A percentile compares a stretch with the other conserved stretches of the same genome.
phyloP scores from a whole-genome alignment of 1,140 invertebrate species.

The Arctopsyche grandis region DNA sequence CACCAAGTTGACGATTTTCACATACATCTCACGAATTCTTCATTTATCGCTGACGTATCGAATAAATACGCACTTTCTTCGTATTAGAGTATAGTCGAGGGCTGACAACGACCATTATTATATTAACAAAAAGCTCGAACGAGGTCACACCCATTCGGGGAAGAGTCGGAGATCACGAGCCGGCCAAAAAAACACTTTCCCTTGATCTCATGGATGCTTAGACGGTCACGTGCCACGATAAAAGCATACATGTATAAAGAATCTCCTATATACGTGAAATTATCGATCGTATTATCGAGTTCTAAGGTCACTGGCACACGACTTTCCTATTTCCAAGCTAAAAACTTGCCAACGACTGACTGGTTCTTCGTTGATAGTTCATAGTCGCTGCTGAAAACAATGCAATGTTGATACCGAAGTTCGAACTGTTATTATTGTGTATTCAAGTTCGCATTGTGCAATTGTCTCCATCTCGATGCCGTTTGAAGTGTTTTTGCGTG shows the following conservation, averaged over 20 bases:
- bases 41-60: no score
- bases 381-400: not conserved
- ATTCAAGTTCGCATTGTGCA: not conserved
- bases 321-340: not conserved
- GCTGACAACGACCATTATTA: no score
- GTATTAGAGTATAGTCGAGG: no score
- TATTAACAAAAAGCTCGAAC: not conserved
- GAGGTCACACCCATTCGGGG: slow-evolving; percentile 18
- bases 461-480: not conserved
- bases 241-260: not conserved
- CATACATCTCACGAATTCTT: no score
- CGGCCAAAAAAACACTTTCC: slow-evolving; percentile 14
- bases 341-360: not conserved
- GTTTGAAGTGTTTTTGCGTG: not conserved
- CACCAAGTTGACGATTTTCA: no score
- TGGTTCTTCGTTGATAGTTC: not conserved
- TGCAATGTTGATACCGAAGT: not conserved
- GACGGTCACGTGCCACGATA: slow-evolving; percentile 14
- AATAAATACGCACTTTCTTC: no score
- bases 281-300: slow-evolving; percentile 3
- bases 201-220: not conserved
- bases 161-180: slow-evolving; percentile 17
- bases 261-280: not conserved
- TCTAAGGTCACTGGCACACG: slow-evolving; percentile 9
- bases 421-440: not conserved